phyloP scores from a whole-genome alignment of 2,888 invertebrate genomes.

The Caenorhabditis virilis region DNA sequence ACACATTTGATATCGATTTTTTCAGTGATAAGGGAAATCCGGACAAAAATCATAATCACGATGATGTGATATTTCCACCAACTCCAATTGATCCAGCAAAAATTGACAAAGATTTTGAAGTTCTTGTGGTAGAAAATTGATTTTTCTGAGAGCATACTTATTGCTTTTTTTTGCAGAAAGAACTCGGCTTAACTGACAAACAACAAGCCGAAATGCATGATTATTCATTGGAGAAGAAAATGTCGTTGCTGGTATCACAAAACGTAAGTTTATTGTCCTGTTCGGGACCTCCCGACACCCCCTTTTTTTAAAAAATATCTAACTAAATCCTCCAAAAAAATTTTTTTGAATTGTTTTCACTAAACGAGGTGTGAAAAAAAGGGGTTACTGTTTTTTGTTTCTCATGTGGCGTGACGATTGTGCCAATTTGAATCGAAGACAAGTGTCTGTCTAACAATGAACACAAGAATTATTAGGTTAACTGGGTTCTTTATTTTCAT shows the following conservation, averaged over 20 bases:
- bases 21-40: conserved; percentile 36
- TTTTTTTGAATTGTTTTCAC: not conserved
- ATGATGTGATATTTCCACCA: conserved; percentile 18
- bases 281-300: too few relatives aligned
- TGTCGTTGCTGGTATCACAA: conserved; percentile 51
- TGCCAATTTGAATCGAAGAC: too few relatives aligned
- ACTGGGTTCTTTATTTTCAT: too few relatives aligned
- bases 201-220: conserved; percentile 54
- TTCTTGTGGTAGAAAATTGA: conserved; percentile 24
- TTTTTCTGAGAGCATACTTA: not conserved
- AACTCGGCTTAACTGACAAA: conserved; percentile 61
- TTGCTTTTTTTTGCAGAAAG: conserved; percentile 40
- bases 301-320: conserved; percentile 5
- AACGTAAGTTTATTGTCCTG: conserved; percentile 41
- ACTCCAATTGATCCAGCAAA: conserved; percentile 27
- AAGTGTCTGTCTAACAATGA: too few relatives aligned
- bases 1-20: not conserved
- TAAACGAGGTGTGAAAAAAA: too few relatives aligned
- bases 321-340: not conserved
- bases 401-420: too few relatives aligned
- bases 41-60: conserved; percentile 12
- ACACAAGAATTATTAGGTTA: too few relatives aligned
- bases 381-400: too few relatives aligned
- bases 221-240: conserved; percentile 60
- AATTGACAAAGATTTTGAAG: conserved; percentile 33